phyloP scores from a whole-genome alignment of 1,140 invertebrate genomes.

The Magallana gigas region DNA sequence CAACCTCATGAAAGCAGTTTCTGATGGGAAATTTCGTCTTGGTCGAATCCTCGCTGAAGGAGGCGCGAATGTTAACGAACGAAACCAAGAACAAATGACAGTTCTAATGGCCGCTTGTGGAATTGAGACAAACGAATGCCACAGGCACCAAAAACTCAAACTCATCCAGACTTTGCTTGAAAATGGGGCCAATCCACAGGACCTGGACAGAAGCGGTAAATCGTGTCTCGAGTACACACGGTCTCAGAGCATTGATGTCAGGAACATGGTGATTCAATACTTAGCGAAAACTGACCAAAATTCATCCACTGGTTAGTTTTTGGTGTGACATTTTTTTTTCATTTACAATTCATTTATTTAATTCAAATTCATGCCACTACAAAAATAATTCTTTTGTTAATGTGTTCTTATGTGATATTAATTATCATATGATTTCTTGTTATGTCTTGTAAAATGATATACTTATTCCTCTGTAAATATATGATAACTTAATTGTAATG shows the following conservation, averaged over 20 bases:
- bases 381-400: too few species aligned
- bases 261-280: not conserved
- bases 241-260: not conserved
- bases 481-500: too few species aligned
- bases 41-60: conserved; percentile 15
- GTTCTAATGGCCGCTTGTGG: conserved; percentile 21
- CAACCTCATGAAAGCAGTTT: conserved; percentile 1
- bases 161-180: conserved; percentile 15
- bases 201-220: not conserved
- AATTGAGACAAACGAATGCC: not conserved
- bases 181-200: conserved; percentile 5
- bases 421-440: too few species aligned
- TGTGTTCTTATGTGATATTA: too few species aligned
- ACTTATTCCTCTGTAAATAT: too few species aligned
- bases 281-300: not conserved
- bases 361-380: too few species aligned
- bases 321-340: too few species aligned
- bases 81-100: not conserved
- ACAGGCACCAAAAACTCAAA: not conserved
- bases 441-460: too few species aligned
- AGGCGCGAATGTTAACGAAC: conserved; percentile 1
- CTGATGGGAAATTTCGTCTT: not conserved
- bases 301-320: too few species aligned
- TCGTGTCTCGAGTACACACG: not conserved
- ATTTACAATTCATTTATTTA: too few species aligned